Evolutionary conservation across 2,888 invertebrate species (phyloP).

Genomic region (Lasioglossum marginatum): DNA sequence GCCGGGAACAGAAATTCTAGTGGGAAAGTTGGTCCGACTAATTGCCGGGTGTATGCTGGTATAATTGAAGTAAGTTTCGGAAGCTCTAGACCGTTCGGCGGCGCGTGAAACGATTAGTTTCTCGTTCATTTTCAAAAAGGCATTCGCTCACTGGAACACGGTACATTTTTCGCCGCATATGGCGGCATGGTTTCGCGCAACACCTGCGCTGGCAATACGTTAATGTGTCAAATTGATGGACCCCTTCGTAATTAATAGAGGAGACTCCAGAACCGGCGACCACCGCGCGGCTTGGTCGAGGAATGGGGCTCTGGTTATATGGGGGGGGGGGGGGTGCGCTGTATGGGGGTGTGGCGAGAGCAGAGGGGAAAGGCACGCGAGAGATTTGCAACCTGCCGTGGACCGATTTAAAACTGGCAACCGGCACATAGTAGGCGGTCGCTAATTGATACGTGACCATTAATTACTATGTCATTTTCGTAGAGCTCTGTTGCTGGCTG

Average conservation of each 20-base stretch:
- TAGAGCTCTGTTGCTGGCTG: slow-evolving; percentile 78
- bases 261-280: slow-evolving; percentile 47
- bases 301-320: neutral
- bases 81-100: neutral
- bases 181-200: slow-evolving; percentile 75
- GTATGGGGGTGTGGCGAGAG: neutral
- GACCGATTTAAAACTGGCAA: slow-evolving; percentile 80
- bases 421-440: slow-evolving; percentile 73
- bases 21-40: neutral
- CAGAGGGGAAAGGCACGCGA: slow-evolving; percentile 29
- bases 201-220: slow-evolving; percentile 83
- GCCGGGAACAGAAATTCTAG: neutral
- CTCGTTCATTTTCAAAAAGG: slow-evolving; percentile 60
- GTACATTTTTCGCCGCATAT: slow-evolving; percentile 71
- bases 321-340: neutral
- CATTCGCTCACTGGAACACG: slow-evolving; percentile 56
- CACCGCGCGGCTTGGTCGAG: slow-evolving; percentile 31
- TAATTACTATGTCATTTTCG: slow-evolving; percentile 84
- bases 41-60: neutral
- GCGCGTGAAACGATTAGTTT: slow-evolving; percentile 51
- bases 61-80: neutral
- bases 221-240: slow-evolving; percentile 84
- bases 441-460: slow-evolving; percentile 84
- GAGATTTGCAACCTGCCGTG: slow-evolving; percentile 67
- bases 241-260: slow-evolving; percentile 83